Evolutionary conservation across 2,797 vertebrate species (phyloP).

Genomic region (Graptemys geographica): DNA sequence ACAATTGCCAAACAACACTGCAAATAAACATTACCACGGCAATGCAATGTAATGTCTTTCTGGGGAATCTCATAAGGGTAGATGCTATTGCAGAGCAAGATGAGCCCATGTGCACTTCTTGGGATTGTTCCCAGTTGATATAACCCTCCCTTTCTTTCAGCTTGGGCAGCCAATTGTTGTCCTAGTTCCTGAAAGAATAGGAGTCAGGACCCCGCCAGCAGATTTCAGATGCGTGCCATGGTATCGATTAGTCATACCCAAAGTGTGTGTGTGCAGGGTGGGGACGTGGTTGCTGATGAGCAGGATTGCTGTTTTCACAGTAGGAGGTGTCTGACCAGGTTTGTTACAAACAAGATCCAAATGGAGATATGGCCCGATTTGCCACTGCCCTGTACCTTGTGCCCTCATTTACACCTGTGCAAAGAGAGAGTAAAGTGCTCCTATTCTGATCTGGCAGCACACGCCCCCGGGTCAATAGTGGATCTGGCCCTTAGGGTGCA

Average conservation of each 20-base stretch:
- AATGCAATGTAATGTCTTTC: background rate
- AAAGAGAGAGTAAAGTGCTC: background rate
- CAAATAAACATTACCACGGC: background rate
- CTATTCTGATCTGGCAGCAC: fast-evolving
- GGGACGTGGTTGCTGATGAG: background rate
- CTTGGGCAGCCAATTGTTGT: background rate
- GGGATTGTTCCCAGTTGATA: background rate
- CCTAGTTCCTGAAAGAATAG: background rate
- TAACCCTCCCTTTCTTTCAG: background rate
- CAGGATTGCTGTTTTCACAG: fast-evolving
- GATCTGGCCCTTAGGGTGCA: background rate
- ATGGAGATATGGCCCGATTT: background rate
- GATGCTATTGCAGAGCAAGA: background rate
- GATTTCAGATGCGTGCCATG: background rate
- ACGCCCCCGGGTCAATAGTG: background rate
- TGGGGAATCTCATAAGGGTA: background rate
- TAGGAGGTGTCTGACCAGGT: fast-evolving
- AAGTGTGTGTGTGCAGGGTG: fast-evolving
- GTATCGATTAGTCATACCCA: background rate
- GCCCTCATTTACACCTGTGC: fast-evolving
- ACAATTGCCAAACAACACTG: background rate
- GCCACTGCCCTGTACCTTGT: background rate
- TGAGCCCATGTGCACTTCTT: background rate
- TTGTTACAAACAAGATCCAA: background rate
- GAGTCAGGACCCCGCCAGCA: fast-evolving